Percentiles rank a stretch among this genome's conserved stretches.
Conservation (phyloP, 2,113 vertebrate species). For the Noturus placidus region DNA sequence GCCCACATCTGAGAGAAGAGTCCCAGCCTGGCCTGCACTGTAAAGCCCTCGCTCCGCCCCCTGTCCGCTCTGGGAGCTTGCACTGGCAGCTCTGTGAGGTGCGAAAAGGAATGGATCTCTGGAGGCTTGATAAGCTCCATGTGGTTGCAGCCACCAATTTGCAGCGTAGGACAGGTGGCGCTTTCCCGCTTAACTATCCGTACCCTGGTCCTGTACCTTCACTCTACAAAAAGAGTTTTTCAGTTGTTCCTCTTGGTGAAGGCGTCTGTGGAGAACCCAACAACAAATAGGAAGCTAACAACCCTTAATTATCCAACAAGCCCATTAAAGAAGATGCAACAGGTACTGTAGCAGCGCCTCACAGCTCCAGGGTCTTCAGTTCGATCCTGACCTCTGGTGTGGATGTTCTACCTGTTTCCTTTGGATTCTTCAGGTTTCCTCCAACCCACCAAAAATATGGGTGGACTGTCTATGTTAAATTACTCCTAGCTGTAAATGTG, state of each 20-base stretch:
- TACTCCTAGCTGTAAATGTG: neutral
- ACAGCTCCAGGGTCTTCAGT: neutral
- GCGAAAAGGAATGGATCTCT: constrained; percentile 57
- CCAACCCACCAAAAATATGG: neutral
- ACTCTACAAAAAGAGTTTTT: neutral
- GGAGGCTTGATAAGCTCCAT: constrained; percentile 39
- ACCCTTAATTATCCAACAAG: neutral
- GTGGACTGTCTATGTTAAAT: neutral
- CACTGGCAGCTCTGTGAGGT: constrained; percentile 53
- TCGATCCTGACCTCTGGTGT: neutral
- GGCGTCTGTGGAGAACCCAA: neutral
- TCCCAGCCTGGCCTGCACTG: constrained; percentile 32
- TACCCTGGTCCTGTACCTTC: neutral
- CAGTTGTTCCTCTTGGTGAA: neutral
- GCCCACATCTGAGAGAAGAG: constrained; percentile 68
- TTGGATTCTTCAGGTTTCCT: neutral
- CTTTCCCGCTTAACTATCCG: neutral
- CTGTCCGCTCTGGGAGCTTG: constrained; percentile 36
- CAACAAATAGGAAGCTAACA: neutral
- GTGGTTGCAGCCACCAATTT: constrained; percentile 23
- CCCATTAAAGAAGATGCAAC: neutral
- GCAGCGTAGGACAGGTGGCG: constrained; percentile 14
- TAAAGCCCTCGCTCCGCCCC: constrained; percentile 32
- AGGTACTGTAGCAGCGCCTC: neutral
- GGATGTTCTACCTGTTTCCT: neutral